A percentile compares a stretch with the other conserved stretches of the same genome.
These are phyloP conservation scores for Tachysurus vachellii DNA, from an alignment of 2,113 vertebrate genomes.

Conservation along the genomic window DNA sequence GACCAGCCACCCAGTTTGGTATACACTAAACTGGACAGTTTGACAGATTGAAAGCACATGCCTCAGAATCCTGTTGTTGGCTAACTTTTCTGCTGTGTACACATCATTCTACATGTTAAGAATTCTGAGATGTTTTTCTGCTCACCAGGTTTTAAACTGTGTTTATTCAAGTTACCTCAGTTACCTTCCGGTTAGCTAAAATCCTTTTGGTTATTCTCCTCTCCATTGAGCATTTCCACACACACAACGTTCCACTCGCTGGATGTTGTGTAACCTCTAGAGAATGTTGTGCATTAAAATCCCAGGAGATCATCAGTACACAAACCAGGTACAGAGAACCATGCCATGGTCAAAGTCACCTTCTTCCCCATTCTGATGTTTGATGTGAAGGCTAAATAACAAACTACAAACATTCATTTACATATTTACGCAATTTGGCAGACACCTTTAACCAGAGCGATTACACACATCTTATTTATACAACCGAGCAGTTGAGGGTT, in stretches of 20 bases:
- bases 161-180: neutral
- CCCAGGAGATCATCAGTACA: neutral
- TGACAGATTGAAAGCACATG: neutral
- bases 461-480: too few relatives aligned
- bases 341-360: neutral
- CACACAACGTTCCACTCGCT: neutral
- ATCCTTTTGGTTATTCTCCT: neutral
- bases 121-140: neutral
- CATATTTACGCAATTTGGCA: too few relatives aligned
- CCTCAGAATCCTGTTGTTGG: neutral
- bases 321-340: neutral
- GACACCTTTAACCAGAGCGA: too few relatives aligned
- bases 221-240: neutral
- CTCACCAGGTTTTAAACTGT: neutral
- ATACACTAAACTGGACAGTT: neutral
- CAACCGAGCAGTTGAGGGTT: too few relatives aligned
- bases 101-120: neutral
- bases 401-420: neutral
- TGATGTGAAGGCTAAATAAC: neutral
- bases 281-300: neutral
- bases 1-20: neutral
- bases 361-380: neutral
- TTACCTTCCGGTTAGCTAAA: neutral
- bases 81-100: neutral
- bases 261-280: neutral